These are phyloP conservation scores for Petaurus breviceps DNA, from an alignment of 2,113 vertebrate genomes.

Conservation along the genomic window DNA sequence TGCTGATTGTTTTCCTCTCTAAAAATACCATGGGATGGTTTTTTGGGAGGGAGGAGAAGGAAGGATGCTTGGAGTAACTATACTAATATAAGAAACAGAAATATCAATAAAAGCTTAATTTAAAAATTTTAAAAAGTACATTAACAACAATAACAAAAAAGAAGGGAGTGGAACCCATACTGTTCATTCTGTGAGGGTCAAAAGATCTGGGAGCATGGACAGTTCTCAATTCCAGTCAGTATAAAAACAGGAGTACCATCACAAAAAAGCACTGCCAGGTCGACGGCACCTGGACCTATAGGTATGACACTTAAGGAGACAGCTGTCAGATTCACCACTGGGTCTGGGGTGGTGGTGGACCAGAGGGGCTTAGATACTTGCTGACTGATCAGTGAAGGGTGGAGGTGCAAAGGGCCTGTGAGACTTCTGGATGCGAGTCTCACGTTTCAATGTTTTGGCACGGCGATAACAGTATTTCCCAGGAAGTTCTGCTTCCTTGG, in stretches of 20 bases:
- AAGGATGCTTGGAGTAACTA: background rate
- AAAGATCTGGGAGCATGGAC: background rate
- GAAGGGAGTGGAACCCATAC: background rate
- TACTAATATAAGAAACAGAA: background rate
- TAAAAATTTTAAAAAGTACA: background rate
- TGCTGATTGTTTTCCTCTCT: too few species aligned
- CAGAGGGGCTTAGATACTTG: background rate
- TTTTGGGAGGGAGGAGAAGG: too few species aligned
- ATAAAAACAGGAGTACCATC: background rate
- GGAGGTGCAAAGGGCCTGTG: background rate
- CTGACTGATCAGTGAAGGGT: background rate
- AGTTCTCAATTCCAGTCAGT: background rate
- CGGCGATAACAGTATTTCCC: too few species aligned
- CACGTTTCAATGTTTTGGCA: too few species aligned
- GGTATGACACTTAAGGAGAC: background rate
- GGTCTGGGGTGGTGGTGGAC: too few species aligned
- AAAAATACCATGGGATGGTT: too few species aligned
- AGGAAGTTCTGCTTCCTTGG: too few species aligned
- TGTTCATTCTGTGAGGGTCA: background rate
- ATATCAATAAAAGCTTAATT: background rate
- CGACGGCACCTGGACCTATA: background rate
- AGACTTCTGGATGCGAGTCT: background rate
- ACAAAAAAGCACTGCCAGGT: background rate
- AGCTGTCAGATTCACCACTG: background rate
- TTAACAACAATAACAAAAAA: background rate